Percentiles rank a stretch among this genome's conserved stretches.
phyloP scores from a whole-genome alignment of 2,113 vertebrate genomes.

The Lates calcarifer region DNA sequence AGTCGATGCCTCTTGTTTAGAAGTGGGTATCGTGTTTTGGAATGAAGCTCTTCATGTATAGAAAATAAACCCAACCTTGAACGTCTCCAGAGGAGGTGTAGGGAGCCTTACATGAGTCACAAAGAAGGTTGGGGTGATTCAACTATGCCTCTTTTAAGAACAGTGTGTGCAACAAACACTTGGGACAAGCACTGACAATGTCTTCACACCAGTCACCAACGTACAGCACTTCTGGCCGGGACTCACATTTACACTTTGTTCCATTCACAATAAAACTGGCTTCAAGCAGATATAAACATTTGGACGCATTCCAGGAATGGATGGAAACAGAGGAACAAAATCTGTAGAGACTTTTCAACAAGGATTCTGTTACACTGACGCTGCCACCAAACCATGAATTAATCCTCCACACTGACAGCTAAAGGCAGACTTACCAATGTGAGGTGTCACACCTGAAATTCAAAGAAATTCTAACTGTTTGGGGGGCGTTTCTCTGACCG shows the following conservation, averaged over 20 bases:
- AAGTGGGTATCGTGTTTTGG: not conserved
- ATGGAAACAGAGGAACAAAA: not conserved
- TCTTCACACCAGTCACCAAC: constrained; percentile 54
- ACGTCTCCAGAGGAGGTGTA: constrained; percentile 31
- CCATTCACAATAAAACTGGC: not conserved
- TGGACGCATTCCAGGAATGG: not conserved
- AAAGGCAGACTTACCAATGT: not conserved
- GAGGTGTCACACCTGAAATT: not conserved
- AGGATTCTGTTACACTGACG: constrained; percentile 4
- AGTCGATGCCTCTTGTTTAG: not conserved
- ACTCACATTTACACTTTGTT: not conserved
- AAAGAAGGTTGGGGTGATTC: constrained; percentile 12
- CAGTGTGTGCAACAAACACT: constrained; percentile 30
- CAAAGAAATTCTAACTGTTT: no score
- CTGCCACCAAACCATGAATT: not conserved
- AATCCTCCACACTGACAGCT: not conserved
- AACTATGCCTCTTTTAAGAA: constrained; percentile 12
- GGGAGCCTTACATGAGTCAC: constrained; percentile 43
- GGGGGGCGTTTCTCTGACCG: no score
- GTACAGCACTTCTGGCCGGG: constrained; percentile 77
- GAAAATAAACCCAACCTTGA: constrained; percentile 1
- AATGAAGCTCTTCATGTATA: constrained; percentile 15
- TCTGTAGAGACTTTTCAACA: constrained; percentile 6
- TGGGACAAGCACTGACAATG: constrained; percentile 62
- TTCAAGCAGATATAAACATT: not conserved